Base-by-base conservation (phyloP, 1,140 invertebrate genomes). In the Stenopsyche tienmushanensis region DNA sequence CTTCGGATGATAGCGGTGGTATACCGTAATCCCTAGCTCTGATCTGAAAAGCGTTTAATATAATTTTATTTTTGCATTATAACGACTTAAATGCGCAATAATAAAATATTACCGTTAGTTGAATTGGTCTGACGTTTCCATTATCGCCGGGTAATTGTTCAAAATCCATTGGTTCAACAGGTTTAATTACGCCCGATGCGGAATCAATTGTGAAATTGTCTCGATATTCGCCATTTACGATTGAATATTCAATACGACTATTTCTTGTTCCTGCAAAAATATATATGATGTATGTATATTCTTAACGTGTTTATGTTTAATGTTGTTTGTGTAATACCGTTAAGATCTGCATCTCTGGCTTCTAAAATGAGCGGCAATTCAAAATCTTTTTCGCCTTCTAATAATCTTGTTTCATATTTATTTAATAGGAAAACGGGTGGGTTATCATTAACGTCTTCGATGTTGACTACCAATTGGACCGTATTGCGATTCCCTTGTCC, bases 361-460 rank as follows among this genome's bases (percentile, higher is more conserved):
- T 94, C 89, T 34, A 95, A 80, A 21, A 88, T 78, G 0, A 96
- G 72, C 0, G 90, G 86, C 15, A 84, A 86, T 72, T 92, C 89
- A 73, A 96, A 96, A 45, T 89, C 80, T 0, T 77, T 66, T 72
- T 90, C 85, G 73, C 95, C 95, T 76, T 97, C 94, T 54, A 90
- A 72, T 0, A 97, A 72, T 42, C 92, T 84, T 0, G 90, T 89
- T 76, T 96, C 92, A 72, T 96, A 96, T 71, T 88, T 87, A 39
- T 84, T 87, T 66, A 92, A 90, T 0, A 90, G 73, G 73, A 96
- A 96, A 60, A 88, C 82, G 0, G 93, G 93, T 0, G 88, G 82
- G 73, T 95, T 94, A 74, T 95, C 92, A 73, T 96, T 96, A 0
- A 93, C 87, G 77, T 97, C 94, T 72, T 92, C 88, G 42, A 96